Conservation (phyloP, 1,140 invertebrate species). For the Dendroctonus ponderosae region DNA sequence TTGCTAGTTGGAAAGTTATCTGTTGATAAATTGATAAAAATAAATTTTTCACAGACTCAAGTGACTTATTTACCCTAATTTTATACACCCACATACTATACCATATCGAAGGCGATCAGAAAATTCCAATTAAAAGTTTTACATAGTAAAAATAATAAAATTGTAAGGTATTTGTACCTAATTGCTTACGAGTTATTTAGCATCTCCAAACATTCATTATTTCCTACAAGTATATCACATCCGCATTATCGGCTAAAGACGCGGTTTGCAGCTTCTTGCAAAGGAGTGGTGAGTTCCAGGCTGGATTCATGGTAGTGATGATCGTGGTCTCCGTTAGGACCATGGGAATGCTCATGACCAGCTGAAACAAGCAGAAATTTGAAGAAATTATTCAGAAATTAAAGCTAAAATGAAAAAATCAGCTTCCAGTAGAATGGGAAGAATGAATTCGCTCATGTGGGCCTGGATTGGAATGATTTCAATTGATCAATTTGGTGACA, state of each 20-base stretch:
- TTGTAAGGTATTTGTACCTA: too few species aligned
- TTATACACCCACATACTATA: too few species aligned
- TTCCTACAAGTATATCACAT: neutral
- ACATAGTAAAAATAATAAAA: too few species aligned
- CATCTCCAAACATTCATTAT: neutral
- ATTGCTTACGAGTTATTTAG: neutral
- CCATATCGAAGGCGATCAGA: too few species aligned
- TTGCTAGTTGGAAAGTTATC: too few species aligned
- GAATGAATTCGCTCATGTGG: too few species aligned
- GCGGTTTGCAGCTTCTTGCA: neutral
- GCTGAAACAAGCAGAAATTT: constrained; percentile 3
- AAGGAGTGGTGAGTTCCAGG: neutral
- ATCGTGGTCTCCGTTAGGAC: neutral
- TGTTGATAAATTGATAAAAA: too few species aligned
- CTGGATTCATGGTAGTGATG: constrained; percentile 13
- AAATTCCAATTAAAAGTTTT: too few species aligned
- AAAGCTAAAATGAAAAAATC: neutral
- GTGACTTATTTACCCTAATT: too few species aligned
- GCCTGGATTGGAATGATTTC: neutral
- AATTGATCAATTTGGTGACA: neutral
- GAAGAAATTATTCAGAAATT: neutral
- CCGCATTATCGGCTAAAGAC: neutral
- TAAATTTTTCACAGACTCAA: too few species aligned
- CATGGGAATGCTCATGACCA: constrained; percentile 15
- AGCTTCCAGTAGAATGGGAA: neutral